These are phyloP conservation scores for Anguilla obscura DNA, from an alignment of 2,797 vertebrate species.

Conservation along the genomic window DNA sequence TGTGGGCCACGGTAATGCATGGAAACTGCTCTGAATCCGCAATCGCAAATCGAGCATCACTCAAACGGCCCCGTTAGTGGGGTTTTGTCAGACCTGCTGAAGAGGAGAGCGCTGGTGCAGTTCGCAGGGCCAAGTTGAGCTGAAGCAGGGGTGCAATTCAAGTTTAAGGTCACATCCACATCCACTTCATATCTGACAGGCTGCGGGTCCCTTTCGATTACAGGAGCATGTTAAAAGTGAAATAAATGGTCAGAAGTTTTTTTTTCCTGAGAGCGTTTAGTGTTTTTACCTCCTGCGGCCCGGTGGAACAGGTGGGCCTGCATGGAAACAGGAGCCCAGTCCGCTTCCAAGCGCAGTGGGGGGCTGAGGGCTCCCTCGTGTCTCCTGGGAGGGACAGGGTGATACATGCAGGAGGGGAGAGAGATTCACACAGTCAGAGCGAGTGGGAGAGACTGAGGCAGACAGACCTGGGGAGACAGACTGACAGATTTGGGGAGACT, in stretches of 20 bases:
- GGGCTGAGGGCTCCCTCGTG: neutral
- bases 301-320: constrained; percentile 62
- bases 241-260: neutral
- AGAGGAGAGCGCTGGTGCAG: neutral
- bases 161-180: neutral
- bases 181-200: neutral
- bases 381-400: constrained; percentile 40
- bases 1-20: neutral
- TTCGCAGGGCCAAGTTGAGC: neutral
- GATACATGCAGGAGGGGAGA: constrained; percentile 39
- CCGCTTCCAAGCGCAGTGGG: constrained; percentile 68
- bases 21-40: neutral
- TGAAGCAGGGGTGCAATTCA: neutral
- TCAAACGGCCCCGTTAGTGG: neutral
- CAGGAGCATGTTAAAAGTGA: neutral
- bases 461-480: constrained; percentile 25
- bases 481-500: constrained; percentile 38
- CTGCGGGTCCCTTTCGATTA: neutral
- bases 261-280: constrained; percentile 46
- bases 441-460: constrained; percentile 16
- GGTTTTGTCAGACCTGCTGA: neutral
- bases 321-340: constrained; percentile 24
- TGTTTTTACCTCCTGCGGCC: constrained; percentile 50
- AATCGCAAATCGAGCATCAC: neutral
- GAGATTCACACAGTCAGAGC: constrained; percentile 37